These are phyloP conservation scores for Poecilia wingei DNA, from an alignment of 2,797 vertebrate species.

Conservation along the genomic window DNA sequence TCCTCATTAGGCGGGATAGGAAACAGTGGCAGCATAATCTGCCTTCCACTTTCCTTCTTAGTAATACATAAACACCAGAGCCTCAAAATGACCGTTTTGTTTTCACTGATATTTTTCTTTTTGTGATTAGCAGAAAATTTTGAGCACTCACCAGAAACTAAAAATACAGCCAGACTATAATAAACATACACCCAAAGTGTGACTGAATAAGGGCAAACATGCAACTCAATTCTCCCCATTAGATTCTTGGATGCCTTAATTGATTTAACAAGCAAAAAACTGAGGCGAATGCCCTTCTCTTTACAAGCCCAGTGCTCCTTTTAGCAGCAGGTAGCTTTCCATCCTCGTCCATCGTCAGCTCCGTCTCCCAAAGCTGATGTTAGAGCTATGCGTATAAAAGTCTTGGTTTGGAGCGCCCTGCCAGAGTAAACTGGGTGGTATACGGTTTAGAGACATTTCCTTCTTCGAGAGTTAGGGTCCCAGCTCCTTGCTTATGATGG, in stretches of 20 bases:
- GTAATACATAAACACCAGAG: neutral
- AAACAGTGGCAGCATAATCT: neutral
- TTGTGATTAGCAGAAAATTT: conserved; percentile 48
- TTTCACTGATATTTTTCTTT: conserved; percentile 51
- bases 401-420: conserved; percentile 67
- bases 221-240: conserved; percentile 14
- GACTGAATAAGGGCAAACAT: conserved; percentile 14
- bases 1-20: neutral
- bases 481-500: conserved; percentile 84
- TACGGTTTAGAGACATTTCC: conserved; percentile 87
- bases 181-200: conserved; percentile 27
- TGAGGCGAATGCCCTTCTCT: conserved; percentile 32
- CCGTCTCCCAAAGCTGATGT: conserved; percentile 54
- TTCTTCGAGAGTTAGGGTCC: conserved; percentile 81
- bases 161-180: conserved; percentile 30
- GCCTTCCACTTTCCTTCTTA: neutral
- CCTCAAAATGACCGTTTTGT: conserved; percentile 49
- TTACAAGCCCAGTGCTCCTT: conserved; percentile 60
- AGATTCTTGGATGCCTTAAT: conserved; percentile 48
- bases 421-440: conserved; percentile 84
- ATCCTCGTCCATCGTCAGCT: conserved; percentile 71
- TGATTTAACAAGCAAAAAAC: conserved; percentile 40
- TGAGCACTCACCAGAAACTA: conserved; percentile 38
- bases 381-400: conserved; percentile 74
- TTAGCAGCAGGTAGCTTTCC: conserved; percentile 70